Evolutionary conservation across 2,113 vertebrate species (phyloP), one percentile per base, ranked within the genome.

Genomic region (Oncorhynchus kisutch): DNA sequence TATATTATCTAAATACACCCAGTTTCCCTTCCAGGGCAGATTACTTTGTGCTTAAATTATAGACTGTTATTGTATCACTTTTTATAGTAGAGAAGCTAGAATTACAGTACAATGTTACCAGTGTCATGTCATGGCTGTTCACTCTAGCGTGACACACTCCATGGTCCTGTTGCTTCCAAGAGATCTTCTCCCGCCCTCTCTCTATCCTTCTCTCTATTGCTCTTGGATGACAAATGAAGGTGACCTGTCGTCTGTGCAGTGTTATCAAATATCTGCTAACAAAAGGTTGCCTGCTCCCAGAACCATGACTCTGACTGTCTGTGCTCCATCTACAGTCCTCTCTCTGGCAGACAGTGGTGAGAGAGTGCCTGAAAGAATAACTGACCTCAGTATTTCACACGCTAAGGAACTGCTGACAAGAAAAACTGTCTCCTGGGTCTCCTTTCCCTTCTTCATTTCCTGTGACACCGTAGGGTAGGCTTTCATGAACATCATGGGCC

Each of bases 391-490:
- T 75, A 78, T 68, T 73, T 81, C 73, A 81, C 78, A 78, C 73
- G 45, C 59, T 65, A 49, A 69, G n/a, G 64, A 81, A 73, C 57
- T 73, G 79, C 76, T 81, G 75, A 84, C 78, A 74, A 75, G 73
- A 70, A 68, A 70, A 78, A 74, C 57, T 70, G 73, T 73, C 76
- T 74, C 74, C 65, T 31, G 73, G 39, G 78, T 81, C 73, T 77
- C 74, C 29, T 70, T 77, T 29, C 49, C 14, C n/a, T 60, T 64
- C 72, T 67, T 79, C 77, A 68, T 78, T 75, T 81, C 70, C 78
- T 84, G 75, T 71, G 48, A 73, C 66, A 18, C 66, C 24, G 25
- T 54, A 60, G 59, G 74, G 77, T 70, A 73, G 70, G 72, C 25
- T 24, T 79, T 79, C 75, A 78, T 79, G 68, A 79, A 67, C 39